Percentiles rank a stretch among this genome's conserved stretches.
These are phyloP conservation scores for Scelioninae gen. 1 DNA, from an alignment of 2,888 invertebrate species.

Conservation along the genomic window DNA sequence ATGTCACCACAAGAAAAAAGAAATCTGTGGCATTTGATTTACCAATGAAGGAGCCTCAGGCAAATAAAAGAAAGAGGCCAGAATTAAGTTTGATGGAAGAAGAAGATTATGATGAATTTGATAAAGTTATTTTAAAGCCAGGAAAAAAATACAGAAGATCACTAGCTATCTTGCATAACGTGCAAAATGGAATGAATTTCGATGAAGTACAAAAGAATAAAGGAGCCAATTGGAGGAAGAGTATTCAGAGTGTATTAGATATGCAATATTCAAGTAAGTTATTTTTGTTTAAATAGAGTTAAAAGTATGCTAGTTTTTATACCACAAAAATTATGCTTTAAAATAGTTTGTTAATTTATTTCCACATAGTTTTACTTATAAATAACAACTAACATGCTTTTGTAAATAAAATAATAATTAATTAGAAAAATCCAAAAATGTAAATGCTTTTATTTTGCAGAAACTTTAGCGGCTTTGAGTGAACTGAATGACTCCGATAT, in stretches of 20 bases:
- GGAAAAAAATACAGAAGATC: conserved; percentile 90
- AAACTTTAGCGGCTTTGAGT: not conserved
- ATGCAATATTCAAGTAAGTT: conserved; percentile 85
- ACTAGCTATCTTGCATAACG: conserved; percentile 86
- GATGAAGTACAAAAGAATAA: conserved; percentile 78
- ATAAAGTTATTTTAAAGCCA: conserved; percentile 85
- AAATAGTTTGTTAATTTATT: not conserved
- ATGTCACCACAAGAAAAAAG: conserved; percentile 12
- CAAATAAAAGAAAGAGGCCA: not conserved
- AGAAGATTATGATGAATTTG: conserved; percentile 28
- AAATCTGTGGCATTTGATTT: conserved; percentile 22
- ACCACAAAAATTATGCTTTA: no score
- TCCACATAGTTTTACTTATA: no score
- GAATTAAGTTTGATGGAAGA: not conserved
- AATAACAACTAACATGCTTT: no score
- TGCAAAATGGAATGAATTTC: conserved; percentile 84
- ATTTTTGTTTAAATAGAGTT: not conserved
- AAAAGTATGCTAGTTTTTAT: not conserved
- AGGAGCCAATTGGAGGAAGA: conserved; percentile 61
- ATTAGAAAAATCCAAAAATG: no score
- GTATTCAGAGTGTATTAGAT: conserved; percentile 85
- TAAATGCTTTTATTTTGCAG: not conserved
- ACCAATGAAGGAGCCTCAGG: not conserved
- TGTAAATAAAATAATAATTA: no score
- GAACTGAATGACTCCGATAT: not conserved